A percentile compares a stretch with the other conserved stretches of the same genome.
phyloP scores from a whole-genome alignment of 2,888 invertebrate species.

The Charanyca ferruginea region DNA sequence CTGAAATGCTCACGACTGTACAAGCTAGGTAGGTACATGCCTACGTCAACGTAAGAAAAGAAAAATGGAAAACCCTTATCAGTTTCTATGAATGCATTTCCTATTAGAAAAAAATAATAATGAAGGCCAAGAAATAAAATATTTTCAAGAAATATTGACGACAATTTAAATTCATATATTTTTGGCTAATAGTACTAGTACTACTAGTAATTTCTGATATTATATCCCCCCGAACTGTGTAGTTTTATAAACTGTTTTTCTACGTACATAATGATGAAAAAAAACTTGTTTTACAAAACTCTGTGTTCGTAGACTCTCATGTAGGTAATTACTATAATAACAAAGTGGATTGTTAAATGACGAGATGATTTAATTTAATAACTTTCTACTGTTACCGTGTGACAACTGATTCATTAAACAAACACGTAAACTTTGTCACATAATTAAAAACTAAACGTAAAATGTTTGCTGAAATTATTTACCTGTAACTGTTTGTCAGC shows the following conservation, averaged over 20 bases:
- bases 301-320: neutral
- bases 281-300: neutral
- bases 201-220: neutral
- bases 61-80: constrained; percentile 56
- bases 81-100: constrained; percentile 48
- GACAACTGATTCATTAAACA: neutral
- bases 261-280: neutral
- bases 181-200: too few species aligned
- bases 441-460: constrained; percentile 4
- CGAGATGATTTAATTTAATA: constrained; percentile 23
- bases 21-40: neutral
- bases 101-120: constrained; percentile 32
- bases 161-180: neutral
- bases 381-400: constrained; percentile 26
- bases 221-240: neutral
- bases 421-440: constrained; percentile 5
- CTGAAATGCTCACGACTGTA: neutral
- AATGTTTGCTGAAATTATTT: constrained; percentile 24
- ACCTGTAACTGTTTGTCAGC: constrained; percentile 50
- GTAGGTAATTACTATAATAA: constrained; percentile 34
- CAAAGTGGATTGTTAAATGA: constrained; percentile 8
- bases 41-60: constrained; percentile 42
- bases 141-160: constrained; percentile 23
- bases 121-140: constrained; percentile 22
- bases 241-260: neutral